Evolutionary conservation across 2,113 vertebrate species (phyloP), one percentile per base, ranked within the genome.

Genomic region (Carassius auratus): DNA sequence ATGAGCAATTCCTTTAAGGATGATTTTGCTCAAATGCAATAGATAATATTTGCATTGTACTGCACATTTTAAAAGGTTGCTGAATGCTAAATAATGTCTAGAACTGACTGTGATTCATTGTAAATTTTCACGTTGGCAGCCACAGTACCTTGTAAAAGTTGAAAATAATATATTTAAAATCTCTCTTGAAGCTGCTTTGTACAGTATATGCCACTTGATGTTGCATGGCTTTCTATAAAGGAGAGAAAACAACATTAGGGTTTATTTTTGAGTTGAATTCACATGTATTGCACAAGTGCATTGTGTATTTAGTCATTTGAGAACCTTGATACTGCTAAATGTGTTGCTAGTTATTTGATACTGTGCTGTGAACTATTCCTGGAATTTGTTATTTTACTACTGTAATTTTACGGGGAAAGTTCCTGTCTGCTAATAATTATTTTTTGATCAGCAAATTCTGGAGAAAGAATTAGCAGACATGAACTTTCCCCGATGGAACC

Each of bases 221-320:
- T 75, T 75, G 55, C 6, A 42, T 14, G 6, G 10, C 12, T 76
- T 48, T 76, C 21, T 48, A 26, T 62, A 80, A 79, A 62, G 33
- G 19, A 48, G 8, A 59, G 62, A 26, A 23, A 3, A 62, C 15
- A 0, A 8, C 42, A 21, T 26, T 26, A 62, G 21, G 42, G 77
- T 79, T 79, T 79, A 62, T 80, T 80, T 59, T 45, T 26, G 21
- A 62, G 77, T 26, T 42, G 57, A 38, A 38, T 62, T 17, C 77
- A 62, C 21, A 42, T 62, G 77, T 79, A 79, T 79, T 79, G 33
- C 57, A 38, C 77, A 42, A 45, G 33, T 21, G 10, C 42, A 57
- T 61, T 61, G 57, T 80, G 19, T 80, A 42, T 62, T n/a, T 15
- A 42, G 57, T 62, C 36, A 76, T 45, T 62, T 2, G 77, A 80